These are phyloP conservation scores for Andrena fulva DNA, from an alignment of 2,888 invertebrate genomes.

Conservation along the genomic window DNA sequence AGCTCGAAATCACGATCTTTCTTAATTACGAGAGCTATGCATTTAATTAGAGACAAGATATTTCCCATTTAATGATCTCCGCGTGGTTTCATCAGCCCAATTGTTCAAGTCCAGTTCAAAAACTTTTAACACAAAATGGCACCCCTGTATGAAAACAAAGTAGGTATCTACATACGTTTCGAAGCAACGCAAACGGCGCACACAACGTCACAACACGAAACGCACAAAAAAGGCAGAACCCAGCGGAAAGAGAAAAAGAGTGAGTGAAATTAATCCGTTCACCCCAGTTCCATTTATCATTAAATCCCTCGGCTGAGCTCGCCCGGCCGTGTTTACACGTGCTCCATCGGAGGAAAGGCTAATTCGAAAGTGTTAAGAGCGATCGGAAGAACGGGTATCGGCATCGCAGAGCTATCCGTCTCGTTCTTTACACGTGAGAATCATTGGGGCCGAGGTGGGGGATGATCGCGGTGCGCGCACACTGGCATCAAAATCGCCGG, in stretches of 20 bases:
- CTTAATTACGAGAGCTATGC: no score
- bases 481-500: conserved; percentile 60
- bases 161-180: no score
- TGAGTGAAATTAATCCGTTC: conserved; percentile 43
- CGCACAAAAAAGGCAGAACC: background rate
- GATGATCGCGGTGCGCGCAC: conserved; percentile 38
- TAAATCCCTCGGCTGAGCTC: conserved; percentile 1
- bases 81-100: no score
- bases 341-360: conserved; percentile 25
- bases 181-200: no score
- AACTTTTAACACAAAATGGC: no score
- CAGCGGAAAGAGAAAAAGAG: conserved; percentile 6
- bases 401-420: conserved; percentile 39
- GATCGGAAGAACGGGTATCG: conserved; percentile 24
- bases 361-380: conserved; percentile 45
- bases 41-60: no score
- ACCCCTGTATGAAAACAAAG: no score
- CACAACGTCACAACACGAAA: background rate
- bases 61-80: no score
- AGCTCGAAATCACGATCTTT: no score
- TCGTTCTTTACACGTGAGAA: conserved; percentile 29
- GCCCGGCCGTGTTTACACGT: conserved; percentile 51
- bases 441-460: background rate
- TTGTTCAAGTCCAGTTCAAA: no score
- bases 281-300: conserved; percentile 32